Evolutionary conservation across 2,888 invertebrate species (phyloP), one percentile per base, ranked within the genome.

Genomic region (Drosophila formosana): DNA sequence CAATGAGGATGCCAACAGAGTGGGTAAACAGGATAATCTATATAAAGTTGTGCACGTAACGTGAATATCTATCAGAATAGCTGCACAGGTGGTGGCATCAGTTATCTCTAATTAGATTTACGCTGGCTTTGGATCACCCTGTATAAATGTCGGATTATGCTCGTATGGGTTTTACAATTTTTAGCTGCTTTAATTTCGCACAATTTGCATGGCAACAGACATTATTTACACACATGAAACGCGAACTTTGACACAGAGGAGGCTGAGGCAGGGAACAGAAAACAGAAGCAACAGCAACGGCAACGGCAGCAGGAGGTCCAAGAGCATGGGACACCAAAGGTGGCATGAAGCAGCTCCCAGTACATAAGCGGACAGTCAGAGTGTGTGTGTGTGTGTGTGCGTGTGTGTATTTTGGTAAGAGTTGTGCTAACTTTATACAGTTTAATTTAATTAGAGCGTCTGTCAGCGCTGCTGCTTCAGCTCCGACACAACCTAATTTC

Each of bases 391-490:
- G 46, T 39, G 49, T 55, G 39, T 41, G 41, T 25, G 47, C 50
- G 41, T 25, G 47, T 53, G 46, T 39, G 49, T 55, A 57, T 60
- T 53, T 72, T 53, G 58, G 63, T 71, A 70, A 72, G 72, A 74
- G 88, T 80, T 79, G 63, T 57, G 68, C 55, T 63, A 82, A 89
- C 72, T 87, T 75, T 72, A 51, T 65, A 67, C 77, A 77, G 83
- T 82, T 82, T 88, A 85, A 85, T 85, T 89, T 68, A 89, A 85
- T 85, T 88, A 89, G 71, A 72, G 75, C 60, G 71, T 75, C 81
- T 72, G 80, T 75, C 65, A 55, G 62, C 30, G 51, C 34, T 53
- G 52, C 72, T 65, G 52, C 68, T 46, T 63, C 50, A 50, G 50
- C 64, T 55, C 39, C 69, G 53, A 45, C 70, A 78, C 64, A 68